Evolutionary conservation across 2,797 vertebrate species (phyloP).

Genomic region (Acomys russatus): DNA sequence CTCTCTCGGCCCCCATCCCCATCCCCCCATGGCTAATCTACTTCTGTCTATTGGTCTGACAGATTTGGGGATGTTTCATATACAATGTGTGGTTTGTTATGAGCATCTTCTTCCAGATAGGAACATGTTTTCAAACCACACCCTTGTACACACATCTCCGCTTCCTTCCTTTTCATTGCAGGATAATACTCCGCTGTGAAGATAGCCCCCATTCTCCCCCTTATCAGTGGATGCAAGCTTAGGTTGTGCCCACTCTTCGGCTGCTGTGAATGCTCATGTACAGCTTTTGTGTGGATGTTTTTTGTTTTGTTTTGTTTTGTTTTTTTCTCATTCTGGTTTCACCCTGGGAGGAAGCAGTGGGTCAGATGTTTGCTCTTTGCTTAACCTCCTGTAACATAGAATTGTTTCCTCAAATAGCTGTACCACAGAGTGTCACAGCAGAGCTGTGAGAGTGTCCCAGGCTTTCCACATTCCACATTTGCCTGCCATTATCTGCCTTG

Average conservation of each 20-base stretch:
- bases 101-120: neutral
- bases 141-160: no score
- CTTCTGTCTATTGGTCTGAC: neutral
- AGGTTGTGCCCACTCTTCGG: neutral
- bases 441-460: neutral
- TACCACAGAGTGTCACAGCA: neutral
- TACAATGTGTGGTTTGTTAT: neutral
- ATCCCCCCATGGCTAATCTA: neutral
- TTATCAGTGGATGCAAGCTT: neutral
- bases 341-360: neutral
- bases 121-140: neutral
- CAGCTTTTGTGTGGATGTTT: neutral
- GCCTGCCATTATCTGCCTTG: neutral
- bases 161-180: neutral
- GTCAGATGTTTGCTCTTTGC: neutral
- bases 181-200: neutral
- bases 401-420: neutral
- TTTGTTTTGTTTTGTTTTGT: no score
- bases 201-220: neutral
- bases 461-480: neutral
- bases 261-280: neutral
- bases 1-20: no score
- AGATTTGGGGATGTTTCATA: neutral
- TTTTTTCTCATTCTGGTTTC: neutral
- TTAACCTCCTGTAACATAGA: neutral